Percentiles rank a stretch among this genome's conserved stretches.
Conservation (phyloP, 1,140 invertebrate species). For the Coelopa frigida region DNA sequence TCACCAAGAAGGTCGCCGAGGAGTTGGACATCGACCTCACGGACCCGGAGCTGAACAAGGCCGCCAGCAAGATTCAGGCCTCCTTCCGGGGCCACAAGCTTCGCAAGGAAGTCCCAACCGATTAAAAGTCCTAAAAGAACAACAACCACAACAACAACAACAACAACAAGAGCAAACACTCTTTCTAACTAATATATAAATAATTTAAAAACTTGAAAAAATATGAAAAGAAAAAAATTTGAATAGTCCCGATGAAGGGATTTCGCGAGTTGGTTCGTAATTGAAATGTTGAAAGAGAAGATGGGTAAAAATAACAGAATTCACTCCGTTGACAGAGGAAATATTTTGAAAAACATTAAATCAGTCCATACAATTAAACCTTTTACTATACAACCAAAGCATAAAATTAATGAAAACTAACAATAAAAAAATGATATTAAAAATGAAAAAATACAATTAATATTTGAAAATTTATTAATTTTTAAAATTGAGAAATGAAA, state of each 20-base stretch:
- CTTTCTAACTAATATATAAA: neutral
- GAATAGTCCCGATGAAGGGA: too few relatives aligned
- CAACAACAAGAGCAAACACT: neutral
- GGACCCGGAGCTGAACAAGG: constrained; percentile 83
- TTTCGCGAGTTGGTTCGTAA: too few relatives aligned
- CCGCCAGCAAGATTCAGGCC: constrained; percentile 87
- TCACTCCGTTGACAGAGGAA: too few relatives aligned
- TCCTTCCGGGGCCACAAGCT: constrained; percentile 86
- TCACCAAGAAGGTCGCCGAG: constrained; percentile 50
- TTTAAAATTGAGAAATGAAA: neutral
- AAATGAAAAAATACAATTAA: constrained; percentile 1
- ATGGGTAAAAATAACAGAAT: neutral
- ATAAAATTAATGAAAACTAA: neutral
- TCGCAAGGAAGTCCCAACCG: constrained; percentile 58
- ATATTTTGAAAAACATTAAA: too few relatives aligned
- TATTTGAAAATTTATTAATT: constrained; percentile 1
- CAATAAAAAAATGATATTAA: constrained; percentile 4
- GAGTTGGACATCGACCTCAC: constrained; percentile 73
- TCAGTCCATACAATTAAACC: neutral
- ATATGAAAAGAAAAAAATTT: constrained; percentile 4
- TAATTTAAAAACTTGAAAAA: neutral
- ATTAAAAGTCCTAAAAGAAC: constrained; percentile 28
- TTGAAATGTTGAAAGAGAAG: neutral
- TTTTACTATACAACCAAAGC: neutral
- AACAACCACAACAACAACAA: constrained; percentile 1